Conservation (phyloP, 2,888 invertebrate species). For the Sialis lutaria region DNA sequence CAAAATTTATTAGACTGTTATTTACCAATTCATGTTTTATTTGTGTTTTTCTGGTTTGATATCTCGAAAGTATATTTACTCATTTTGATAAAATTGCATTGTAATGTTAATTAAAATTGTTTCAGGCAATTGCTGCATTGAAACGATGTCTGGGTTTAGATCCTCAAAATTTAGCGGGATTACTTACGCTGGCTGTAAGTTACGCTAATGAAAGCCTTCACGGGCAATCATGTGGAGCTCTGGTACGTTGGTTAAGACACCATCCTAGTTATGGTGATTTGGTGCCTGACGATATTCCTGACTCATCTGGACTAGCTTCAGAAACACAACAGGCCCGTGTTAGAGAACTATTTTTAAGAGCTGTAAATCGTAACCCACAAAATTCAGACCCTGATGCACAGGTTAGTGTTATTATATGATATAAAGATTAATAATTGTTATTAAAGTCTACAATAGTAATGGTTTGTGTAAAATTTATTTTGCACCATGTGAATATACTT, state of each 20-base stretch:
- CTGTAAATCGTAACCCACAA: constrained; percentile 57
- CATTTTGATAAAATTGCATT: background rate
- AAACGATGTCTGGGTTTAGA: constrained; percentile 68
- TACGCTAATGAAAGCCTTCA: constrained; percentile 94
- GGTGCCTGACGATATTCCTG: constrained; percentile 30
- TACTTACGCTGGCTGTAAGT: constrained; percentile 83
- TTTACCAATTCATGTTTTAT: no score
- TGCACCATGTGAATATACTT: no score
- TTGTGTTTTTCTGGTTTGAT: background rate
- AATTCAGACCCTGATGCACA: constrained; percentile 68
- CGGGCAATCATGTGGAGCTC: constrained; percentile 68
- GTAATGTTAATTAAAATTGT: constrained; percentile 8
- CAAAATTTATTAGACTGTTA: no score
- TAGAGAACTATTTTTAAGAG: constrained; percentile 57
- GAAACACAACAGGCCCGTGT: constrained; percentile 41
- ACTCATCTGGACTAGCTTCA: constrained; percentile 29
- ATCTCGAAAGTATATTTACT: background rate
- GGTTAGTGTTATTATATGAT: no score
- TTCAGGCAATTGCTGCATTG: constrained; percentile 81
- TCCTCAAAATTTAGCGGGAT: constrained; percentile 61
- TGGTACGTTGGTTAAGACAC: constrained; percentile 59
- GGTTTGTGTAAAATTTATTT: no score
- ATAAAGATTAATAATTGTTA: no score
- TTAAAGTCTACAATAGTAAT: no score
- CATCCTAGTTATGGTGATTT: constrained; percentile 72